Evolutionary conservation across 2,113 vertebrate species (phyloP).

Genomic region (Syngnathus typhle): DNA sequence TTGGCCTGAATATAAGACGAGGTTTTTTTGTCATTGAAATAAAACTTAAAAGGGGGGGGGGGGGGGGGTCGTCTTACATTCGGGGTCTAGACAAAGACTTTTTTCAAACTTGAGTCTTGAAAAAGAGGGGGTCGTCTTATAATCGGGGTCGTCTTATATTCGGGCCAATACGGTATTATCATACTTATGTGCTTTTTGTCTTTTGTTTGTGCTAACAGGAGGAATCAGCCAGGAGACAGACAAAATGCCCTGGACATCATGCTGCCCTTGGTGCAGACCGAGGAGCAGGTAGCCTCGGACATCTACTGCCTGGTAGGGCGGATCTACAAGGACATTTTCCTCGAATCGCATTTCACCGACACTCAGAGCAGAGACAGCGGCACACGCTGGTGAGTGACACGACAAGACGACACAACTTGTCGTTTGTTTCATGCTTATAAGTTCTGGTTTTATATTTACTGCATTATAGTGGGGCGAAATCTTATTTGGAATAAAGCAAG

Average conservation of each 20-base stretch:
- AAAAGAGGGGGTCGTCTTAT: too few relatives aligned
- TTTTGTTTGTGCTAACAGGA: conserved; percentile 59
- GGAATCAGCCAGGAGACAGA: conserved; percentile 86
- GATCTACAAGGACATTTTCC: conserved; percentile 95
- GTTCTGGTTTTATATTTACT: neutral
- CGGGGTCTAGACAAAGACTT: too few relatives aligned
- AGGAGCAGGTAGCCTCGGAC: conserved; percentile 91
- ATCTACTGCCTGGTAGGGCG: conserved; percentile 95
- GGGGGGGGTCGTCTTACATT: too few relatives aligned
- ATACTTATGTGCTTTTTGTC: conserved; percentile 5
- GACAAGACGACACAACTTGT: neutral
- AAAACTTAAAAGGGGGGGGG: too few relatives aligned
- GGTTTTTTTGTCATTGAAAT: too few relatives aligned
- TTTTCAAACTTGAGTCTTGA: too few relatives aligned
- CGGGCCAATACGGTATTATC: too few relatives aligned
- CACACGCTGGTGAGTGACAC: conserved; percentile 76
- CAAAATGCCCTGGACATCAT: conserved; percentile 92
- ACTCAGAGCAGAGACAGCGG: conserved; percentile 84
- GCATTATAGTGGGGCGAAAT: too few relatives aligned
- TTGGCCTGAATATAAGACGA: too few relatives aligned
- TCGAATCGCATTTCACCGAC: conserved; percentile 89
- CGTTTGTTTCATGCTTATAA: neutral
- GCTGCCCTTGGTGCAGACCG: conserved; percentile 84
- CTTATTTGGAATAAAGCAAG: neutral
- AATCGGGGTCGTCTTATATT: too few relatives aligned